Evolutionary conservation across 2,888 invertebrate genomes (phyloP).

Genomic region (Brachyptera risi): DNA sequence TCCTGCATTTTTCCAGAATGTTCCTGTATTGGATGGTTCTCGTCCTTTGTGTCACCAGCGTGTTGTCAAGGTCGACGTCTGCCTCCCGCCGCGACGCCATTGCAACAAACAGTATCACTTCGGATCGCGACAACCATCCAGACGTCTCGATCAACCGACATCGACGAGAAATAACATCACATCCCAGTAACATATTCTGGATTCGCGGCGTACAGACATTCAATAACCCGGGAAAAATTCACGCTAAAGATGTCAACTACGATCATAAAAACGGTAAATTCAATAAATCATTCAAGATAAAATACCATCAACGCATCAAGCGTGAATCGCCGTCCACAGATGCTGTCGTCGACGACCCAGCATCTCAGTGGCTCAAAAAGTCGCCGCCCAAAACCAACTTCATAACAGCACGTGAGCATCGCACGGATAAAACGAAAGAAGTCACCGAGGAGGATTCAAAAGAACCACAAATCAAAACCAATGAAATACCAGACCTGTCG

Average conservation of each 20-base stretch:
- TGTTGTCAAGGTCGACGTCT: neutral
- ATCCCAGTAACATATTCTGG: neutral
- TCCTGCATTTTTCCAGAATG: slow-evolving; percentile 14
- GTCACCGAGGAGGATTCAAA: neutral
- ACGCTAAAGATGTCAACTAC: neutral
- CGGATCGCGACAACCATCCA: neutral
- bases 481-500: neutral
- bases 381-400: slow-evolving; percentile 11
- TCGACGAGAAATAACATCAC: neutral
- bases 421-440: neutral
- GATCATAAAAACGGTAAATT: neutral
- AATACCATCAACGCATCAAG: neutral
- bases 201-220: neutral
- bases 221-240: neutral
- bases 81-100: neutral
- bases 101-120: too few species aligned
- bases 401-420: slow-evolving; percentile 9
- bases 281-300: neutral
- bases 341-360: slow-evolving; percentile 5
- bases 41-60: neutral
- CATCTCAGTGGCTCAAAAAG: slow-evolving; percentile 4
- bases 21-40: slow-evolving; percentile 4
- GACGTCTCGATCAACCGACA: neutral
- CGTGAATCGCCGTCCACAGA: slow-evolving; percentile 11
- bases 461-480: neutral